Percentiles rank a stretch among this genome's conserved stretches.
Evolutionary conservation across 2,797 vertebrate species (phyloP).

Genomic region (Orientallactaga sibirica): DNA sequence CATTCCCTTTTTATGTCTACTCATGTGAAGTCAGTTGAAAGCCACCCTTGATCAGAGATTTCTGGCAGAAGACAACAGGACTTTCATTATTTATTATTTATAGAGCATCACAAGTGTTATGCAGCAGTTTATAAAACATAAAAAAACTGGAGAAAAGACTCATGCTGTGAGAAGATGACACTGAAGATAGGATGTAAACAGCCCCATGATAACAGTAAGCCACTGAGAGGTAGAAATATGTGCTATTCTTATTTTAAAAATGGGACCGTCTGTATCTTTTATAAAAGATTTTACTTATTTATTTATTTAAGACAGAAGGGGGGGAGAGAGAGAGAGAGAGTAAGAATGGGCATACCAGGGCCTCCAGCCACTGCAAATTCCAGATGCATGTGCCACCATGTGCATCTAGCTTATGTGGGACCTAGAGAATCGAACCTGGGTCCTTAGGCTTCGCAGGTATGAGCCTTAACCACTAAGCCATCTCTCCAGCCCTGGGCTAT

Average conservation of each 20-base stretch:
- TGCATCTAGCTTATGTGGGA: too few species aligned
- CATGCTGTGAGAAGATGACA: slow-evolving; percentile 48
- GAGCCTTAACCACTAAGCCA: too few species aligned
- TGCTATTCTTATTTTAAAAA: background rate
- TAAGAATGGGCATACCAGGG: too few species aligned
- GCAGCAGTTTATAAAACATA: slow-evolving; percentile 69
- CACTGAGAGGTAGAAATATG: slow-evolving; percentile 2
- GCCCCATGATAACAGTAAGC: background rate
- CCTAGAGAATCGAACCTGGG: too few species aligned
- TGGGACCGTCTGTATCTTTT: too few species aligned
- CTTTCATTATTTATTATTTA: slow-evolving; percentile 79
- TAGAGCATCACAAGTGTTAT: slow-evolving; percentile 57
- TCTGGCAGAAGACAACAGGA: slow-evolving; percentile 47
- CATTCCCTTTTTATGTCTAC: slow-evolving; percentile 34
- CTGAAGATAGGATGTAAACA: slow-evolving; percentile 68
- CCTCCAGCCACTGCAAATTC: too few species aligned
- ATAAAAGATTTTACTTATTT: too few species aligned
- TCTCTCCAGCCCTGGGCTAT: background rate
- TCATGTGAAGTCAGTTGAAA: slow-evolving; percentile 72
- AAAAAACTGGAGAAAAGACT: slow-evolving; percentile 56
- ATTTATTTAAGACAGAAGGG: too few species aligned
- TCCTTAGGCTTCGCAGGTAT: too few species aligned
- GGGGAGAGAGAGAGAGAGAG: too few species aligned
- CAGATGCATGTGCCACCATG: too few species aligned
- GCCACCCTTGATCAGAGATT: slow-evolving; percentile 75